These are phyloP conservation scores for Trachymyrmex cornetzi DNA, from an alignment of 1,140 invertebrate species.

Conservation along the genomic window DNA sequence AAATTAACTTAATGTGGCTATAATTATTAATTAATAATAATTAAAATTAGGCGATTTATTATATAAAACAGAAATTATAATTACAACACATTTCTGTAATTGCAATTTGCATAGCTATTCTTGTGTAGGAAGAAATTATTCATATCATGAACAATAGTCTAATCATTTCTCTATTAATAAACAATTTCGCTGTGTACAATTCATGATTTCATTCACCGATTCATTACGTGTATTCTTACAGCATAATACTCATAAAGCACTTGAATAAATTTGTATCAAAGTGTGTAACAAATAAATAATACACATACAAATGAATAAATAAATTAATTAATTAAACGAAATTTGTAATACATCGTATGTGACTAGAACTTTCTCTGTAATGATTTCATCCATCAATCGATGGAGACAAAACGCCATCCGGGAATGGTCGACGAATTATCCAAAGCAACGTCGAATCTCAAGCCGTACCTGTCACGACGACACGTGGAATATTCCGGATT, in stretches of 20 bases:
- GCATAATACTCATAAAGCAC: not conserved
- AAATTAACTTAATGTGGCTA: not conserved
- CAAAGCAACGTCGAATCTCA: slow-evolving; percentile 53
- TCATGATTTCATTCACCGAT: slow-evolving; percentile 25
- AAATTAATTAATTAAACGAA: slow-evolving; percentile 1
- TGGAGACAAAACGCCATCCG: not conserved
- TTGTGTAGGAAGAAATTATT: slow-evolving; percentile 29
- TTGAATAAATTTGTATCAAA: not conserved
- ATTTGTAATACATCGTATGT: not conserved
- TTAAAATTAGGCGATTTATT: not conserved
- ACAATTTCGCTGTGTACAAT: slow-evolving; percentile 35
- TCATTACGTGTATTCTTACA: not conserved
- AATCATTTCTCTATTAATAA: slow-evolving; percentile 50
- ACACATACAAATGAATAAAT: not conserved
- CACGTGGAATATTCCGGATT: slow-evolving; percentile 75
- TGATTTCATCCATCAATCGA: not conserved
- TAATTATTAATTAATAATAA: not conserved
- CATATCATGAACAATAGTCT: slow-evolving; percentile 12
- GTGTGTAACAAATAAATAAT: slow-evolving; percentile 1
- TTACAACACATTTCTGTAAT: not conserved
- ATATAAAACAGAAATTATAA: not conserved
- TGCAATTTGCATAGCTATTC: not conserved
- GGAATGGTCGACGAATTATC: slow-evolving; percentile 62
- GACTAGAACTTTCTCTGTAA: not conserved
- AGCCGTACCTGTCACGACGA: slow-evolving; percentile 42